phyloP scores from a whole-genome alignment of 2,888 invertebrate species.

The Amphipyra berbera region DNA sequence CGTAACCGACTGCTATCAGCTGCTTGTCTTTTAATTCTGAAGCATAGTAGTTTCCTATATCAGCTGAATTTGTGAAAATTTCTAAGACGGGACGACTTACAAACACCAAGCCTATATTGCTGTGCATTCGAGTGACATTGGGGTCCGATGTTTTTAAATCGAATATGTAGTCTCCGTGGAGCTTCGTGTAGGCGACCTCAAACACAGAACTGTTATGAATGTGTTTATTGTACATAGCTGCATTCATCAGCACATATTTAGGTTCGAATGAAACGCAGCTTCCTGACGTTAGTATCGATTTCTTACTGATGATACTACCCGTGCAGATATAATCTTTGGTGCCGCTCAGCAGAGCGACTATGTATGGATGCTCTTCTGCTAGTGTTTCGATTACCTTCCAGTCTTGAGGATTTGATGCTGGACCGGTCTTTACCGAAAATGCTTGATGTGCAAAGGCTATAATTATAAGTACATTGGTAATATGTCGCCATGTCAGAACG shows the following conservation, averaged over 20 bases:
- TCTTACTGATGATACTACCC: slow-evolving; percentile 71
- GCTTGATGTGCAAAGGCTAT: slow-evolving; percentile 26
- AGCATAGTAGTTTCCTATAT: slow-evolving; percentile 69
- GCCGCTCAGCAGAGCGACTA: slow-evolving; percentile 72
- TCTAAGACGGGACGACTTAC: slow-evolving; percentile 64
- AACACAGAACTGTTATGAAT: slow-evolving; percentile 61
- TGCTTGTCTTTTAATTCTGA: slow-evolving; percentile 68
- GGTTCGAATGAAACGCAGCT: slow-evolving; percentile 68
- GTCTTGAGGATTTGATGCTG: slow-evolving; percentile 37
- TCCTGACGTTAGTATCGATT: slow-evolving; percentile 76
- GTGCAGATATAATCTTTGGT: slow-evolving; percentile 71
- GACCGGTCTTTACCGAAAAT: slow-evolving; percentile 1
- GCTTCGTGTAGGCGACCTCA: slow-evolving; percentile 60
- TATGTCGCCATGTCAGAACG: slow-evolving; percentile 57
- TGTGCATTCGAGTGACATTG: slow-evolving; percentile 70
- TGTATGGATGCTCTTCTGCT: slow-evolving; percentile 75
- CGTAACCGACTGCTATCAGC: slow-evolving; percentile 72
- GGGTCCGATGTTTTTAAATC: slow-evolving; percentile 60
- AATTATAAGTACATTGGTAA: slow-evolving; percentile 47
- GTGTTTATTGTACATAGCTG: slow-evolving; percentile 65
- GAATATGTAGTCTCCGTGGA: slow-evolving; percentile 71
- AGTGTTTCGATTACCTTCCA: slow-evolving; percentile 72
- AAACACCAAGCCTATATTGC: slow-evolving; percentile 76
- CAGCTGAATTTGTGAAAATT: slow-evolving; percentile 62
- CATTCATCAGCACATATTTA: slow-evolving; percentile 66